Evolutionary conservation across 1,140 invertebrate genomes (phyloP).

Genomic region (Tenebrio molitor): DNA sequence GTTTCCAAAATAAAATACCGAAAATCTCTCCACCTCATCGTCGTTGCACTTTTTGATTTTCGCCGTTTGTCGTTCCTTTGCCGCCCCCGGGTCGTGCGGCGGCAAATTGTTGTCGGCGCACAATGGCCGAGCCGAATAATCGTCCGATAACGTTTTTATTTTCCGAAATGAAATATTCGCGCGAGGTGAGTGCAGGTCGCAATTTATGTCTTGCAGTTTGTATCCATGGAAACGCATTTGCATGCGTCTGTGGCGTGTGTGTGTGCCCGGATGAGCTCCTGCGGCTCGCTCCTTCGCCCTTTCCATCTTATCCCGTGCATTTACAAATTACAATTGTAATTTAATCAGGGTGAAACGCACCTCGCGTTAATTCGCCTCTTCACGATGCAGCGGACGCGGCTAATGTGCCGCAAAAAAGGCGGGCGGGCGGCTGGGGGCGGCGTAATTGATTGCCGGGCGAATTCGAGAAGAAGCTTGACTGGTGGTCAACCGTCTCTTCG

Average conservation of each 20-base stretch:
- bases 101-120: slow-evolving; percentile 19
- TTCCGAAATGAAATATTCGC: slow-evolving; percentile 59
- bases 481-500: no score
- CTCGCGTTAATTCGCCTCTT: slow-evolving; percentile 5
- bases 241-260: slow-evolving; percentile 55
- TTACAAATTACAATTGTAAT: slow-evolving; percentile 50
- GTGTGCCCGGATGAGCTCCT: slow-evolving; percentile 38
- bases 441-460: no score
- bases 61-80: no score
- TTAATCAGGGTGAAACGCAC: slow-evolving; percentile 46
- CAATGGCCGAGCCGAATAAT: slow-evolving; percentile 50
- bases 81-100: slow-evolving; percentile 1
- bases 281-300: slow-evolving; percentile 45
- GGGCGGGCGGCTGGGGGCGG: no score
- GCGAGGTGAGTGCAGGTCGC: slow-evolving; percentile 56
- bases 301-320: slow-evolving; percentile 46
- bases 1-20: no score
- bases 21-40: no score
- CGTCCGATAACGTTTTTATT: slow-evolving; percentile 58
- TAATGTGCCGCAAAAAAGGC: no score
- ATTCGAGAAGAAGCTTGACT: no score
- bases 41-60: no score
- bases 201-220: slow-evolving; percentile 62
- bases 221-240: slow-evolving; percentile 61
- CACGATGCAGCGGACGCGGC: no score